phyloP scores from a whole-genome alignment of 2,113 vertebrate species.

The Dromiciops gliroides region DNA sequence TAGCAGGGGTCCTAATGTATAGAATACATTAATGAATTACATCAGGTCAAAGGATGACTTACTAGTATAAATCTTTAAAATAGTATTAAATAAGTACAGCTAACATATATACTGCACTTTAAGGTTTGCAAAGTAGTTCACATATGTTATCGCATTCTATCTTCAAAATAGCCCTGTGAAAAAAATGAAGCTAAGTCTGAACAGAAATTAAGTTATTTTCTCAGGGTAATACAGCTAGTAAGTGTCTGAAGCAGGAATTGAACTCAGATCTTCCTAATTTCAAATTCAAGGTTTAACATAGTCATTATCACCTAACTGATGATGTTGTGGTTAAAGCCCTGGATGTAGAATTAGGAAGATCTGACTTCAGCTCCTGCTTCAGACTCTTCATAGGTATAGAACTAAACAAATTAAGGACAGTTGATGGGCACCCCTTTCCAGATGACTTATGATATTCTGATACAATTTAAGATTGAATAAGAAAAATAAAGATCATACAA shows the following conservation, averaged over 20 bases:
- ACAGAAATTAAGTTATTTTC: neutral
- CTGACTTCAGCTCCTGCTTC: neutral
- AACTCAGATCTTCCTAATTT: neutral
- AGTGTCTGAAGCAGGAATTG: neutral
- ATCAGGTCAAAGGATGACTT: no score
- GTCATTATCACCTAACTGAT: neutral
- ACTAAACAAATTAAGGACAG: neutral
- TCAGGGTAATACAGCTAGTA: neutral
- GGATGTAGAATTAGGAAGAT: neutral
- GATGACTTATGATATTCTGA: neutral
- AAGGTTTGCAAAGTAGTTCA: neutral
- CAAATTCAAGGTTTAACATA: no score
- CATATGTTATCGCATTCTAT: neutral
- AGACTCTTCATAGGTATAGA: neutral
- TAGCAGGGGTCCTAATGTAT: neutral
- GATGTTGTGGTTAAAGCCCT: neutral
- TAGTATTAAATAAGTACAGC: neutral
- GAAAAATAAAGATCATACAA: neutral
- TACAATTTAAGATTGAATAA: neutral
- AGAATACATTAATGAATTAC: neutral
- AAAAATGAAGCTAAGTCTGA: neutral
- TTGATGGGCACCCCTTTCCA: neutral
- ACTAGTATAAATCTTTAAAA: neutral
- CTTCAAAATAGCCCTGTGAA: neutral
- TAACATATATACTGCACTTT: neutral